Evolutionary conservation across 2,113 vertebrate species (phyloP).

Genomic region (Istiophorus platypterus): DNA sequence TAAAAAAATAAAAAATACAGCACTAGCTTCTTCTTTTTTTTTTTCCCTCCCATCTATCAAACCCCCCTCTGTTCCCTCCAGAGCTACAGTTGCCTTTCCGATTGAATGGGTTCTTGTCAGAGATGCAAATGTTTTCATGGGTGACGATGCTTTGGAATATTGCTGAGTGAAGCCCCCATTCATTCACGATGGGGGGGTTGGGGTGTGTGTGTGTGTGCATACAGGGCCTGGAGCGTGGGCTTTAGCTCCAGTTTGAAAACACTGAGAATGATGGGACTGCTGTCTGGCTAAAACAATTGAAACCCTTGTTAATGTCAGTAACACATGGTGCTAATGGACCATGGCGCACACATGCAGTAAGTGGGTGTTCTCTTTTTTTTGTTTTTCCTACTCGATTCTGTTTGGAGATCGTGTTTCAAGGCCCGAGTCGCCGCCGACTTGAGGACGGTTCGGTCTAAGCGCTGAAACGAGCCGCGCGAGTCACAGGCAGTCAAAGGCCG

Average conservation of each 20-base stretch:
- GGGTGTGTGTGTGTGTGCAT: slow-evolving; percentile 26
- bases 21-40: slow-evolving; percentile 47
- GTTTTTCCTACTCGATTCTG: slow-evolving; percentile 4
- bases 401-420: slow-evolving; percentile 31
- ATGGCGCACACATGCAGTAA: slow-evolving; percentile 5
- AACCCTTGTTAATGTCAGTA: slow-evolving; percentile 60
- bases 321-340: slow-evolving; percentile 48
- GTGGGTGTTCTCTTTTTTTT: slow-evolving; percentile 53
- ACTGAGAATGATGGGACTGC: slow-evolving; percentile 54
- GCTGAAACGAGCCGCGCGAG: slow-evolving; percentile 10
- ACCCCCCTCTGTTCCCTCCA: slow-evolving; percentile 60
- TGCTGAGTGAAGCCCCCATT: slow-evolving; percentile 71
- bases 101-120: slow-evolving; percentile 78
- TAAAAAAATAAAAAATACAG: slow-evolving; percentile 18
- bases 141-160: slow-evolving; percentile 72
- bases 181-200: slow-evolving; percentile 46
- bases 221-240: slow-evolving; percentile 58
- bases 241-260: slow-evolving; percentile 52
- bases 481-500: slow-evolving; percentile 5
- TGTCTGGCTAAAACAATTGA: slow-evolving; percentile 70
- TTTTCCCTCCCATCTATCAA: slow-evolving; percentile 75
- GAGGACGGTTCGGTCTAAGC: slow-evolving; percentile 13
- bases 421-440: slow-evolving; percentile 23
- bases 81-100: slow-evolving; percentile 67
- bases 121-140: slow-evolving; percentile 80